Evolutionary conservation across 2,113 vertebrate species (phyloP).

Genomic region (Oreotrochilus melanogaster): DNA sequence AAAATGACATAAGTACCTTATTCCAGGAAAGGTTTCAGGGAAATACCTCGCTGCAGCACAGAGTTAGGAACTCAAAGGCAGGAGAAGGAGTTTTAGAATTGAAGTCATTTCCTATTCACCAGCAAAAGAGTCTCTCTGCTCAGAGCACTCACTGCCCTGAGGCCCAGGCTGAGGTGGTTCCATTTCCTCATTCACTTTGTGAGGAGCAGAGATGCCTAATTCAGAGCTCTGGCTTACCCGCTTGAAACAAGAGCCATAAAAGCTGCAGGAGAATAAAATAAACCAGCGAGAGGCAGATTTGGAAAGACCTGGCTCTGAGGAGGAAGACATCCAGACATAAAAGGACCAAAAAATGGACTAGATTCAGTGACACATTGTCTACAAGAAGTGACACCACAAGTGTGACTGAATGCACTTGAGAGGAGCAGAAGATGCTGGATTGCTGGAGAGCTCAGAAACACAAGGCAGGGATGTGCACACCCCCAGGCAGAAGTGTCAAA

Average conservation of each 20-base stretch:
- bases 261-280: not conserved
- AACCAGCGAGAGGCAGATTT: not conserved
- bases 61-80: not conserved
- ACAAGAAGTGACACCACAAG: not conserved
- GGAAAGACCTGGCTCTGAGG: not conserved
- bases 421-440: not conserved
- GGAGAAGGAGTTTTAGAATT: slow-evolving; percentile 10
- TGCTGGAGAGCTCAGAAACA: not conserved
- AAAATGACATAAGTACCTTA: slow-evolving; percentile 67
- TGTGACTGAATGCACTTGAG: not conserved
- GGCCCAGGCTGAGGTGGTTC: not conserved
- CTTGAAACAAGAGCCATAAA: not conserved
- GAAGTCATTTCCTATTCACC: slow-evolving; percentile 10
- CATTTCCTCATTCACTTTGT: not conserved
- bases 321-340: not conserved
- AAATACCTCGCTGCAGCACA: slow-evolving; percentile 55
- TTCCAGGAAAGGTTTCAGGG: slow-evolving; percentile 68
- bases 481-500: not conserved
- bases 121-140: slow-evolving; percentile 14
- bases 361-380: not conserved
- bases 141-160: not conserved
- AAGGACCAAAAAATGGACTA: not conserved
- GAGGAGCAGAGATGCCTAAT: not conserved
- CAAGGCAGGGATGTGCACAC: not conserved
- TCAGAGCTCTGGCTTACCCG: not conserved